Conservation (phyloP, 2,113 vertebrate genomes). For the Pogonocichla stellata region DNA sequence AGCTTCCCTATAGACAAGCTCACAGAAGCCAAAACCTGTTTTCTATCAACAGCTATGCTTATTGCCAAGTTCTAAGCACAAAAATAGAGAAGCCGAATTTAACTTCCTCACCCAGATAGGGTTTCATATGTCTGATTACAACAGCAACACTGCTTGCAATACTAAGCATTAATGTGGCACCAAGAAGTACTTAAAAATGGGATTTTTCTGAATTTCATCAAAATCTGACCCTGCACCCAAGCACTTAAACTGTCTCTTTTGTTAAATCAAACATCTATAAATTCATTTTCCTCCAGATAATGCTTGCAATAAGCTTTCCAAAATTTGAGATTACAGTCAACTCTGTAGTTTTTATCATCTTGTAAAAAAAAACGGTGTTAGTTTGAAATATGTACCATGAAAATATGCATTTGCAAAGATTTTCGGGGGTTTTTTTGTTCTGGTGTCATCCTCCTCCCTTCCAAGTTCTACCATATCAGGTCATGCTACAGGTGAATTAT, state of each 20-base stretch:
- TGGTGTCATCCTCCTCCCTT: background rate
- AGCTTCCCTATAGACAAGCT: conserved; percentile 21
- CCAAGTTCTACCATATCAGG: background rate
- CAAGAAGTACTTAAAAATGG: background rate
- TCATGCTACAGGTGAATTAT: background rate
- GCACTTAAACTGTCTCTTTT: background rate
- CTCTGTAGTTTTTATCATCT: background rate
- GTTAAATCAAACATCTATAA: background rate
- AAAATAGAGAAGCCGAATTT: conserved; percentile 50
- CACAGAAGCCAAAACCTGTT: conserved; percentile 38
- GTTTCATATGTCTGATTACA: conserved; percentile 16
- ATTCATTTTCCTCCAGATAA: background rate
- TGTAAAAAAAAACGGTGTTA: background rate
- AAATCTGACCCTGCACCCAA: background rate
- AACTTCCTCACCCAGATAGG: conserved; percentile 43
- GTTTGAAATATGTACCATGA: background rate
- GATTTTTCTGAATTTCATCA: background rate
- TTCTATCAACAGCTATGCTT: background rate
- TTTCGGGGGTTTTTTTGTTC: rapidly evolving
- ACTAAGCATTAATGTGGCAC: background rate
- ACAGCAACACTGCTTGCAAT: background rate
- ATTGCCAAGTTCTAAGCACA: conserved; percentile 28
- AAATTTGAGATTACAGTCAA: background rate
- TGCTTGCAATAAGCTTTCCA: background rate
- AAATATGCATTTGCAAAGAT: background rate